These are phyloP conservation scores for Nezara viridula DNA, from an alignment of 2,888 invertebrate species.

Conservation along the genomic window DNA sequence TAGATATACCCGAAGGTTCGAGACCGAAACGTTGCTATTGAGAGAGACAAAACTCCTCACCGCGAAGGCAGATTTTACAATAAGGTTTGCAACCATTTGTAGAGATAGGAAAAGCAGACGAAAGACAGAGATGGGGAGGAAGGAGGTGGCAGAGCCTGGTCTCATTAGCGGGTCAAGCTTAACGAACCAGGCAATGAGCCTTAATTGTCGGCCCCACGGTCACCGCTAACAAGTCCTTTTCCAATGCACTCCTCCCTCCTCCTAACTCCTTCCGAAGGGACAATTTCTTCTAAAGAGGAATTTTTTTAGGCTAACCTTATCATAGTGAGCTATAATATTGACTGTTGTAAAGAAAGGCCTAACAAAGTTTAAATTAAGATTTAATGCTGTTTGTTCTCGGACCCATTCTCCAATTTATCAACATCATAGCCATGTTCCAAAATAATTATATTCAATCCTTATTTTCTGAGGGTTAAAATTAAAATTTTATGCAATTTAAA, in stretches of 20 bases:
- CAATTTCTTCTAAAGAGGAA: background rate
- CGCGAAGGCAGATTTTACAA: background rate
- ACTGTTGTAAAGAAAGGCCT: too few relatives aligned
- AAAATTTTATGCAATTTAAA: too few relatives aligned
- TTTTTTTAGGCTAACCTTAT: too few relatives aligned
- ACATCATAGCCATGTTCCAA: too few relatives aligned
- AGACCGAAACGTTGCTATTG: background rate
- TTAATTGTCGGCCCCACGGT: slow-evolving; percentile 31
- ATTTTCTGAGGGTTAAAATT: too few relatives aligned
- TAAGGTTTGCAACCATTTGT: background rate
- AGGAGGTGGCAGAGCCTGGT: slow-evolving; percentile 42
- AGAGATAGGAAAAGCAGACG: background rate
- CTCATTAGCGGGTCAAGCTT: slow-evolving; percentile 57
- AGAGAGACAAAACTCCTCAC: background rate
- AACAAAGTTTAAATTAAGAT: too few relatives aligned
- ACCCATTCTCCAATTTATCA: too few relatives aligned
- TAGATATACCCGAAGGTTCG: too few relatives aligned
- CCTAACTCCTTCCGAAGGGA: background rate
- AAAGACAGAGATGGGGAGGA: background rate
- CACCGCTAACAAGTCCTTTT: background rate
- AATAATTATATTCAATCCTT: too few relatives aligned
- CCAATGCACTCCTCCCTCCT: background rate
- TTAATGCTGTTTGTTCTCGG: too few relatives aligned
- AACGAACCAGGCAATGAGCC: slow-evolving; percentile 55
- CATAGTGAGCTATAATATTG: too few relatives aligned